These are phyloP conservation scores for Urocitellus parryii DNA, from an alignment of 2,113 vertebrate genomes.

Conservation along the genomic window DNA sequence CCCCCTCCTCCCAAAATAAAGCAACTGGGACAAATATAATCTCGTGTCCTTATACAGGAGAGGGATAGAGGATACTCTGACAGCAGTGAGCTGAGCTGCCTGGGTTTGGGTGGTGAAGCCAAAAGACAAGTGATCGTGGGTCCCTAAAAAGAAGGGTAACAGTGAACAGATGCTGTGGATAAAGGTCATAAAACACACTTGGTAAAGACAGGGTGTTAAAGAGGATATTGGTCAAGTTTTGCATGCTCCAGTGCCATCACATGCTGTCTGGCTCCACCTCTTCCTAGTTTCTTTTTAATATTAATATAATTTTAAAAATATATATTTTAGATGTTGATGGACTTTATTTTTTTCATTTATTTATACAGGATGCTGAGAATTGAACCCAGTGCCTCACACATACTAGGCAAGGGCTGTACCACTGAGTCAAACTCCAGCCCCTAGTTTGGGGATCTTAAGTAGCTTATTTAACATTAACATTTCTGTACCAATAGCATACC, in stretches of 20 bases:
- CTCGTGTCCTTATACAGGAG: neutral
- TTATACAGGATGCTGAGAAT: too few species aligned
- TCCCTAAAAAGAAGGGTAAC: neutral
- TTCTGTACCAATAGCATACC: neutral
- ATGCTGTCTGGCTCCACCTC: neutral
- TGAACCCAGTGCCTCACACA: too few species aligned
- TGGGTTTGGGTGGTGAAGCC: neutral
- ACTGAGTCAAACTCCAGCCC: too few species aligned
- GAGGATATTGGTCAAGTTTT: accelerated
- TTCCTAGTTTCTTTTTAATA: too few species aligned
- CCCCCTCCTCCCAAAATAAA: neutral
- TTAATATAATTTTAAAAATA: too few species aligned
- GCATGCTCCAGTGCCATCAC: too few species aligned
- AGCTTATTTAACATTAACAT: neutral
- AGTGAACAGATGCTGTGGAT: neutral
- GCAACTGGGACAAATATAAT: neutral
- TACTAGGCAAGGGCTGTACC: too few species aligned
- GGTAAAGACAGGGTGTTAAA: too few species aligned
- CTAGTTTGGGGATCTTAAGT: accelerated
- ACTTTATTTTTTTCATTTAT: too few species aligned
- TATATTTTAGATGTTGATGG: too few species aligned
- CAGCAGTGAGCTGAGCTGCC: neutral
- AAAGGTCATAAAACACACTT: neutral
- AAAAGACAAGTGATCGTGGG: neutral
- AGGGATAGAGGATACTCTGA: neutral